phyloP scores from a whole-genome alignment of 2,797 vertebrate species.

The Ibycter americanus region DNA sequence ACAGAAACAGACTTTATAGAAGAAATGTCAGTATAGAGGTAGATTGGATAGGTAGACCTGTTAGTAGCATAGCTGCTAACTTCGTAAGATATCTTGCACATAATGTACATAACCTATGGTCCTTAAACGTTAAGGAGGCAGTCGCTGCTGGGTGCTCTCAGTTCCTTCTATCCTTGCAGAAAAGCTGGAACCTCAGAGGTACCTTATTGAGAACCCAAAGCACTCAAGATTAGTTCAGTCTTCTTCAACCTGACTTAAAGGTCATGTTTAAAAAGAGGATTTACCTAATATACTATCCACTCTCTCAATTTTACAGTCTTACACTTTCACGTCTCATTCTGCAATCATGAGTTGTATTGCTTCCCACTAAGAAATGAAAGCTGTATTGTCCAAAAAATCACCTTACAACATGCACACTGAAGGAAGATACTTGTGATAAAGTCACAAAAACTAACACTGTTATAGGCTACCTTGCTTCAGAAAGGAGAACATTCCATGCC shows the following conservation, averaged over 20 bases:
- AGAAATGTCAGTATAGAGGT: not conserved
- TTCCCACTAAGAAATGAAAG: not conserved
- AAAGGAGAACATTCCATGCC: not conserved
- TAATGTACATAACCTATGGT: not conserved
- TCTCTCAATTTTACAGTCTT: not conserved
- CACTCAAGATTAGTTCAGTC: not conserved
- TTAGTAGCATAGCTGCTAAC: not conserved
- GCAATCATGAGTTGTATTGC: not conserved
- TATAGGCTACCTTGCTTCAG: not conserved
- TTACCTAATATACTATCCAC: not conserved
- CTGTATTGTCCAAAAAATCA: not conserved
- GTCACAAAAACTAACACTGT: not conserved
- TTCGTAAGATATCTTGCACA: not conserved
- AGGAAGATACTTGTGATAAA: not conserved
- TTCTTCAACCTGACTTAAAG: not conserved
- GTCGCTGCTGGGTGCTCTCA: not conserved
- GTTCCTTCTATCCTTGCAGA: not conserved
- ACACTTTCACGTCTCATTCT: not conserved
- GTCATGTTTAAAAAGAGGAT: not conserved
- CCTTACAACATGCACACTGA: not conserved
- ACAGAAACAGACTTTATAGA: not conserved
- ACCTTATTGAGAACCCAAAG: not conserved
- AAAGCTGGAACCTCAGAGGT: not conserved
- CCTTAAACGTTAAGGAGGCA: not conserved
- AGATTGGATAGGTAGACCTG: not conserved